These are phyloP conservation scores for Peromyscus polionotus DNA, from an alignment of 2,113 vertebrate genomes.

Conservation along the genomic window DNA sequence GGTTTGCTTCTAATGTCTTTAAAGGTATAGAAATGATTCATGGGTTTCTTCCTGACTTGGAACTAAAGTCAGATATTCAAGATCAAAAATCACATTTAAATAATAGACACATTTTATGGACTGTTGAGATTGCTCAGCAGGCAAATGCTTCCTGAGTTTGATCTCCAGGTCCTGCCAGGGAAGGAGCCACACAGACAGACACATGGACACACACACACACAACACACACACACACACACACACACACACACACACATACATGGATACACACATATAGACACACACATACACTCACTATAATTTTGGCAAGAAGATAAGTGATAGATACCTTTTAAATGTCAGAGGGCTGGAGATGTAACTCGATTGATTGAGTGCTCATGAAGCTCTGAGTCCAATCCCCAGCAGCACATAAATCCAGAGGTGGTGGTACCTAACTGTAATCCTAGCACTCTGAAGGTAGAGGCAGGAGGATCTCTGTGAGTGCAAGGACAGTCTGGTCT, in stretches of 20 bases:
- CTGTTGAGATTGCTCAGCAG: neutral
- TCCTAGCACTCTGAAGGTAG: neutral
- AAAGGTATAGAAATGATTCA: neutral
- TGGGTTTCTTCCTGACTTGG: neutral
- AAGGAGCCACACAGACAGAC: neutral
- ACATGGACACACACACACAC: neutral
- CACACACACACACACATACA: neutral
- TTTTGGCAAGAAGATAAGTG: neutral
- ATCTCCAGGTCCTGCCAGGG: neutral
- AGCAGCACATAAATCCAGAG: neutral
- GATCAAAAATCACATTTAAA: conserved; percentile 9
- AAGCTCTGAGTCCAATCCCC: neutral
- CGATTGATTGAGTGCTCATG: neutral
- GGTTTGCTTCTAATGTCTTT: neutral
- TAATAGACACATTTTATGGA: neutral
- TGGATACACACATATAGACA: no score
- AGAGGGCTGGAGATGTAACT: neutral
- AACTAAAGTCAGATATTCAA: conserved; percentile 33
- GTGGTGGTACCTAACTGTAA: neutral
- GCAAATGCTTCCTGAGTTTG: neutral
- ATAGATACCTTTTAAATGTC: conserved; percentile 13
- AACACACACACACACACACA: neutral
- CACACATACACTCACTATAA: neutral
- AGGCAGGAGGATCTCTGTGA: neutral
- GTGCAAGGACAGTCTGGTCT: neutral